Base-by-base conservation (phyloP, 2,113 vertebrate genomes). In the Platichthys stellatus region DNA sequence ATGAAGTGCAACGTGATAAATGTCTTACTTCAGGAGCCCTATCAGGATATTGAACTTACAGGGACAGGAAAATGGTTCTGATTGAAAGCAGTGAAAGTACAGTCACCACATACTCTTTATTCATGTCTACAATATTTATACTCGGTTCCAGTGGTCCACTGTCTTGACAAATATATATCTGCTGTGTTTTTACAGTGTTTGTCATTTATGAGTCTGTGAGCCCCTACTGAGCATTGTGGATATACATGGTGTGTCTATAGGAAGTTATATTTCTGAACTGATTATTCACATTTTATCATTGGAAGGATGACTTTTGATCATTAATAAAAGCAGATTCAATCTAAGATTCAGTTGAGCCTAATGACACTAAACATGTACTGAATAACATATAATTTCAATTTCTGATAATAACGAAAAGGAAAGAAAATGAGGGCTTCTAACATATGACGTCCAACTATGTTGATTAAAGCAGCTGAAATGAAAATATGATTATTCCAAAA, bases 111-210 rank as follows among this genome's bases (percentile, higher is more conserved):
- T 14, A 18, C n/a, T 63, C 35, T 47, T 2, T 59, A 18, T 64
- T 60, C 15, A 71, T 58, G 17, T 63, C 17, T 10, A 68, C 62
- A 62, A 38, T 49, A 38, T 71, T 71, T 23, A 54, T 54, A 64
- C 23, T 24, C 6, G 35, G 38, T 8, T 28, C 4, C 17, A 66
- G 24, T 40, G 13, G 56, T 69, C 28, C 61, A 28, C 23, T 61
- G 38, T 69, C 9, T n/a, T 70, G 8, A 68, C 21, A 40, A 35
- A 49, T 57, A 62, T 14, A 47, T 20, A 54, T 40, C 0, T 23
- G 11, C 47, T 2, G 4, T 5, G 7, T 57, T 43, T 64, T 26
- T 58, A 4, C 20, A 26, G 18, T 45, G 15, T 28, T 47, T 47
- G 17, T 58, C 51, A 58, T 10, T 62, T 15, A n/a, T 10, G 49